Base-by-base conservation (phyloP, 2,113 vertebrate genomes). In the Nipponia nippon region DNA sequence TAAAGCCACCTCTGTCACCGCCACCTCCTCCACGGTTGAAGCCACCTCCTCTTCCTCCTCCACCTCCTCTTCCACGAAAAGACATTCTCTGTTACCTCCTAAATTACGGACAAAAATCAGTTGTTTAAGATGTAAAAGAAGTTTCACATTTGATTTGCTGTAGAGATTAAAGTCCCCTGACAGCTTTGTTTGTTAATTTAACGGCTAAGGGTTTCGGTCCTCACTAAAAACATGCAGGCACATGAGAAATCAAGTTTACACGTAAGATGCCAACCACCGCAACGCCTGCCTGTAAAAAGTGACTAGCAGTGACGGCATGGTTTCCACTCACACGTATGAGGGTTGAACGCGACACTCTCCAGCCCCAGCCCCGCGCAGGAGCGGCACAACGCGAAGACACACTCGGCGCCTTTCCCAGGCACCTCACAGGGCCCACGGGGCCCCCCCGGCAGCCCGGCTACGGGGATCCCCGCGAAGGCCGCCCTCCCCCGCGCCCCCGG, bases 1-100 rank as follows among this genome's bases (percentile, higher is more conserved):
- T 98, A 30, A 96, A 97, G 72, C 97, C 97, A 11, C 98, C 97
- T 92, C 98, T 92, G 71, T 98, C 99, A 50, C 96, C 95, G 2
- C 97, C 92, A 25, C 49, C 49, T 42, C 97, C 95, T 69, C 97
- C 97, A 8, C 97, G 91, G 53, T 1, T 94, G 59, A 97, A 97
- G 96, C 99, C 98, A 29, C 99, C 99, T 47, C 99, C 98, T 40
- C 94, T 84, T 61, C 94, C 86, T 77, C 97, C 97, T 32, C 97
- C 97, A 21, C 98, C 97, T 86, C 98, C 97, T 97, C 99, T 95
- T 47, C 98, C 99, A 95, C 99, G 97, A 75, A 98, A 99, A n/a
- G 99, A 99, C 99, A 99, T 99, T 14, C 49, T 97, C 27, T 88
- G 15, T 20, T 29, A 40, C 59, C 69, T 91, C 83, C 83, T 93